These are phyloP conservation scores for Onychostoma macrolepis DNA, from an alignment of 2,113 vertebrate species.

Conservation along the genomic window DNA sequence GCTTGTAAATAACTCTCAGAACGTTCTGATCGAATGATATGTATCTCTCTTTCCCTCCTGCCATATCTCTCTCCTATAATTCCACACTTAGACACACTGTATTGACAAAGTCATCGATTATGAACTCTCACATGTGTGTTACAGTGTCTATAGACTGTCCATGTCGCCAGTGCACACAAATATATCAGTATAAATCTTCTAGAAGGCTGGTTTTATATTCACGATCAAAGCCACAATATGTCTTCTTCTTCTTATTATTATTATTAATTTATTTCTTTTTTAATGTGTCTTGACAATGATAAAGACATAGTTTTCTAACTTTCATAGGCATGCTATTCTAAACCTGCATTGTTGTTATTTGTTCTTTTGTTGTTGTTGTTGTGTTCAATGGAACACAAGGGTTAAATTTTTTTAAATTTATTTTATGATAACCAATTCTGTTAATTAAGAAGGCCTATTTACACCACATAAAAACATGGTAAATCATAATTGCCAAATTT, in stretches of 20 bases:
- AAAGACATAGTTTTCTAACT: neutral
- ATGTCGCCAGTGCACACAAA: constrained; percentile 56
- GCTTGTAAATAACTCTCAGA: constrained; percentile 64
- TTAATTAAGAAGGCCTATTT: neutral
- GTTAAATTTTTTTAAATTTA: no score
- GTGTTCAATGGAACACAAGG: no score
- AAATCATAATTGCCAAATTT: neutral
- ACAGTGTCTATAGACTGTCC: constrained; percentile 57
- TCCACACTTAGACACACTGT: constrained; percentile 45
- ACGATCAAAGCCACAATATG: neutral
- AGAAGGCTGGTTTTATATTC: neutral
- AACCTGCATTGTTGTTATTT: no score
- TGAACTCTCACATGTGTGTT: constrained; percentile 67
- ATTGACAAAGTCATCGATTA: constrained; percentile 59
- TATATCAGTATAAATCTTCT: constrained; percentile 64
- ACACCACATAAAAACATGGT: neutral
- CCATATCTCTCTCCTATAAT: neutral
- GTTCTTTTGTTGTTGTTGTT: no score
- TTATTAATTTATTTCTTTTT: neutral
- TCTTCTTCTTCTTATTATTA: no score
- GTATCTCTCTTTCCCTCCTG: constrained; percentile 50
- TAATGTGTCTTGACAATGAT: neutral
- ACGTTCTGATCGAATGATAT: constrained; percentile 45
- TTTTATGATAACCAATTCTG: neutral
- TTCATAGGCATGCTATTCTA: no score